Evolutionary conservation across 2,797 vertebrate genomes (phyloP).

Genomic region (Danio albolineatus): DNA sequence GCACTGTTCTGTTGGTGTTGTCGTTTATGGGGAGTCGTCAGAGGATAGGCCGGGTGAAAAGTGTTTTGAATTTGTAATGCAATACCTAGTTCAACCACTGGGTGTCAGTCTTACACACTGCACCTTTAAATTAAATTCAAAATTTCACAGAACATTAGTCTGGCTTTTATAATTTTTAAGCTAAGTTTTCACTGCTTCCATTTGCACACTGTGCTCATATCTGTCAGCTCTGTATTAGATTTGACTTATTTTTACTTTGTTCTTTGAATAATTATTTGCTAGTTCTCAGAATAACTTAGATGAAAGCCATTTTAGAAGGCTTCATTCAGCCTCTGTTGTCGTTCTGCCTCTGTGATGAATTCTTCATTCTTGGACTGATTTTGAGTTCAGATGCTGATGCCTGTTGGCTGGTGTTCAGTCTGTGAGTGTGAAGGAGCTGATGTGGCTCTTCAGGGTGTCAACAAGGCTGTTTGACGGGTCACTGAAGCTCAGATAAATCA

Average conservation of each 20-base stretch:
- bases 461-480: background rate
- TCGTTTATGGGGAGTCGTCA: too few relatives aligned
- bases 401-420: slow-evolving; percentile 3
- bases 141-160: too few relatives aligned
- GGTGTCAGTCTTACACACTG: too few relatives aligned
- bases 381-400: slow-evolving; percentile 33
- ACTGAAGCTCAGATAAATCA: background rate
- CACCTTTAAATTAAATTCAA: too few relatives aligned
- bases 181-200: too few relatives aligned
- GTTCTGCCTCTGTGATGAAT: slow-evolving; percentile 28
- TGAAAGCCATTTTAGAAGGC: background rate
- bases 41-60: too few relatives aligned
- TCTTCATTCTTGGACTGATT: slow-evolving; percentile 31
- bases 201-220: too few relatives aligned
- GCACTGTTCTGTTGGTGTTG: too few relatives aligned
- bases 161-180: too few relatives aligned
- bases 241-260: background rate
- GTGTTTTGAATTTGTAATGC: too few relatives aligned
- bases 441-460: slow-evolving; percentile 8
- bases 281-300: background rate
- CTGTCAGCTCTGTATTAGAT: background rate
- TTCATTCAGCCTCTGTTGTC: background rate
- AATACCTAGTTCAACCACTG: too few relatives aligned
- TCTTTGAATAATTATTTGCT: slow-evolving; percentile 2
- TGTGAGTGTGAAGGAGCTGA: slow-evolving; percentile 10